Conservation (phyloP, 2,888 invertebrate genomes). For the Drosophila multiciliata region DNA sequence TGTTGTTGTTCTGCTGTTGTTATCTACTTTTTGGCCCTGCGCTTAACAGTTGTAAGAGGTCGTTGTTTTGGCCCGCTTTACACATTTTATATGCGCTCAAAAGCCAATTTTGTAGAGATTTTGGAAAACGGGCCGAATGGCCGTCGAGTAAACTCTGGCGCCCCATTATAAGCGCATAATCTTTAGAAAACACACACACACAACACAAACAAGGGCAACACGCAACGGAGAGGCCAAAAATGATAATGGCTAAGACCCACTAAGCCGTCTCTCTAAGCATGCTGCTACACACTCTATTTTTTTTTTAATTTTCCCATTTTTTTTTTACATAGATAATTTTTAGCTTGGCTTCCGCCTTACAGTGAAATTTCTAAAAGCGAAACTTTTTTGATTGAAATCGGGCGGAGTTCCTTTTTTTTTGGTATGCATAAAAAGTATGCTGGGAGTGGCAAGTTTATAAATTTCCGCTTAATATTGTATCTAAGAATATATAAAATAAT, state of each 20-base stretch:
- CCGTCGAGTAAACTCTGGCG: conserved; percentile 69
- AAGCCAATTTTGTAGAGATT: conserved; percentile 80
- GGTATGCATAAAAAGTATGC: not conserved
- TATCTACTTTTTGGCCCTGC: conserved; percentile 58
- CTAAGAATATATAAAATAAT: not conserved
- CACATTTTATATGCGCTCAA: conserved; percentile 79
- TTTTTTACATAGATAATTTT: conserved; percentile 61
- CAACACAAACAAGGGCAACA: conserved; percentile 26
- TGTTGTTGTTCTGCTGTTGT: conserved; percentile 37
- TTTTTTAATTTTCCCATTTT: not conserved
- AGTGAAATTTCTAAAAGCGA: conserved; percentile 41
- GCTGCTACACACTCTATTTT: conserved; percentile 12
- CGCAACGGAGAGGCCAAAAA: conserved; percentile 47
- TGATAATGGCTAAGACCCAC: conserved; percentile 71
- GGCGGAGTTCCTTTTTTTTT: not conserved
- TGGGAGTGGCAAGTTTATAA: not conserved
- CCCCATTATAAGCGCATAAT: conserved; percentile 79
- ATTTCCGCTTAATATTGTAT: not conserved
- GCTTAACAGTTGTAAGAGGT: conserved; percentile 69
- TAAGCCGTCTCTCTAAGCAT: conserved; percentile 37
- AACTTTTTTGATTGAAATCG: conserved; percentile 10
- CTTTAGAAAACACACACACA: conserved; percentile 67
- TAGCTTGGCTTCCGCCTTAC: conserved; percentile 49
- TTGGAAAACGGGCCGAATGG: conserved; percentile 51
- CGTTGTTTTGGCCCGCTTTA: conserved; percentile 57